These are phyloP conservation scores for Reticulitermes lucifugus DNA, from an alignment of 2,888 invertebrate genomes.

Conservation along the genomic window DNA sequence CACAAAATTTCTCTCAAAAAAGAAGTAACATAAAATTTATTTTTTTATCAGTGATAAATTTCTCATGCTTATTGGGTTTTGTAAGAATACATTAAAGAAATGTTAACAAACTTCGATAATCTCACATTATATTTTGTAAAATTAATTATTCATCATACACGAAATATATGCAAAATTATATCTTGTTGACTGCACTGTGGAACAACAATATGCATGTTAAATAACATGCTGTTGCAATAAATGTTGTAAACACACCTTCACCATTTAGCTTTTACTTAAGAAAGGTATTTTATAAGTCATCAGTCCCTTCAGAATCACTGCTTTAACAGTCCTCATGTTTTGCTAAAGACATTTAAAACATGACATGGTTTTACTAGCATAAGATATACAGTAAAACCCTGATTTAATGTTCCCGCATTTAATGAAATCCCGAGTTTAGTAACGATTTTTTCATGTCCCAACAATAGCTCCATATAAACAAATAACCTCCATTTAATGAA, in stretches of 20 bases:
- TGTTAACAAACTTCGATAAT: background rate
- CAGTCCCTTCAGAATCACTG: background rate
- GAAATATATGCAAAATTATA: background rate
- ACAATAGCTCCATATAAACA: too few relatives aligned
- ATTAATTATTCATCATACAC: background rate
- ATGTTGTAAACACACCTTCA: background rate
- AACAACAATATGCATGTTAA: background rate
- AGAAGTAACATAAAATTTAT: too few relatives aligned
- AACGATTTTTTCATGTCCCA: too few relatives aligned
- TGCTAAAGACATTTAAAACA: constrained; percentile 1
- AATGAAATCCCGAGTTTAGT: too few relatives aligned
- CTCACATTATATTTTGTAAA: background rate
- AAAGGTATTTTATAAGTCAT: too few relatives aligned
- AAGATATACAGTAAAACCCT: background rate
- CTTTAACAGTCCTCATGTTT: background rate
- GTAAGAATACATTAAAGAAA: background rate
- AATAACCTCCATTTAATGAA: too few relatives aligned
- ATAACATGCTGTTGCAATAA: background rate
- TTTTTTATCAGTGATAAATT: background rate
- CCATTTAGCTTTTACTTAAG: background rate
- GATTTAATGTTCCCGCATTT: too few relatives aligned
- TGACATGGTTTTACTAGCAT: background rate
- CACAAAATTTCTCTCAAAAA: too few relatives aligned
- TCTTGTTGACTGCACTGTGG: background rate
- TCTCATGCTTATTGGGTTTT: background rate